Percentiles rank a stretch among this genome's conserved stretches.
Conservation (phyloP, 2,113 vertebrate genomes). For the Apteryx mantelli region DNA sequence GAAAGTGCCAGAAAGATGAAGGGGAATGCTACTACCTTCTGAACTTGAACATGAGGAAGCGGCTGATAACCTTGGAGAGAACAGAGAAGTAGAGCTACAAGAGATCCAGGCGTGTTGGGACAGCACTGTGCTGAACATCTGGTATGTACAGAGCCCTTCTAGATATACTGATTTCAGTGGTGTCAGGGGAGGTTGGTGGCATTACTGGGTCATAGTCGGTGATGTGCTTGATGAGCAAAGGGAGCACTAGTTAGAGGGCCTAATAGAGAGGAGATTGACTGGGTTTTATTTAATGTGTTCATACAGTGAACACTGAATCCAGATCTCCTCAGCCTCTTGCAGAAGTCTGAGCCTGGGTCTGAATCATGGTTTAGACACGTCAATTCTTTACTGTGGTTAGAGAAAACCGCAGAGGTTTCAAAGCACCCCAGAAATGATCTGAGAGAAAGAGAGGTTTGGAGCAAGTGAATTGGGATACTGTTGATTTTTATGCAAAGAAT, state of each 20-base stretch:
- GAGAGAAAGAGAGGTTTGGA: neutral
- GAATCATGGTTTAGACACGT: neutral
- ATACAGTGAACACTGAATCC: neutral
- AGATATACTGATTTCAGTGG: neutral
- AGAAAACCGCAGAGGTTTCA: neutral
- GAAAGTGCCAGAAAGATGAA: neutral
- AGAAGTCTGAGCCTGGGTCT: neutral
- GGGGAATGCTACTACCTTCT: neutral
- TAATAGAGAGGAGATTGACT: neutral
- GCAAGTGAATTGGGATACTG: neutral
- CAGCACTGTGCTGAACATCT: neutral
- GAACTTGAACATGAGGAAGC: fast-evolving
- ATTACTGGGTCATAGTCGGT: neutral
- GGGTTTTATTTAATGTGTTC: neutral
- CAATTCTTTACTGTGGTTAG: neutral
- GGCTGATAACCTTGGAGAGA: neutral
- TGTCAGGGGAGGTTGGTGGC: neutral
- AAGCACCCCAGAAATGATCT: neutral
- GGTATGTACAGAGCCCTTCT: neutral
- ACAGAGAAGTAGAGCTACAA: neutral
- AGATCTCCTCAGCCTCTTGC: neutral
- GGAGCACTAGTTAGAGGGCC: neutral
- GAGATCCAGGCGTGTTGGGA: neutral
- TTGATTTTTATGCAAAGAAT: neutral
- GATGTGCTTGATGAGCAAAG: neutral